Percentiles rank a stretch among this genome's conserved stretches.
Conservation (phyloP, 2,113 vertebrate genomes). For the Cyanoramphus novaezelandiae region DNA sequence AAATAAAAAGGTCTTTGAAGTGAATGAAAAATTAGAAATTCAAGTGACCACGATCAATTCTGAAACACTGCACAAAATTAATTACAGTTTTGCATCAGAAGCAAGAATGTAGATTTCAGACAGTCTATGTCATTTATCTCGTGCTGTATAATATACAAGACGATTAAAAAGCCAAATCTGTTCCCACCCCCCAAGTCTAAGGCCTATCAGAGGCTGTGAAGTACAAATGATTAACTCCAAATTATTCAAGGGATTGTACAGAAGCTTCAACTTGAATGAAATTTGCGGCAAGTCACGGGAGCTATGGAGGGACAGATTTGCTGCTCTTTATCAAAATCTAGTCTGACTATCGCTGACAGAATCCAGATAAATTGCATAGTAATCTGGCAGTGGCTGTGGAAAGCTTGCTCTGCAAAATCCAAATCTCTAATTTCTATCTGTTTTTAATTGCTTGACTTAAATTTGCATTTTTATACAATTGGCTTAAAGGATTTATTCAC, state of each 20-base stretch:
- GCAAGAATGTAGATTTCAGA: slow-evolving; percentile 84
- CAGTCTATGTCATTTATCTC: slow-evolving; percentile 87
- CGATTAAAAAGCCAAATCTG: slow-evolving; percentile 85
- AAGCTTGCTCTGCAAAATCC: slow-evolving; percentile 72
- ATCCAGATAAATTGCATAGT: slow-evolving; percentile 74
- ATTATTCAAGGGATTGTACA: slow-evolving; percentile 85
- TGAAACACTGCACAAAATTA: slow-evolving; percentile 96
- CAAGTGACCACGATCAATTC: slow-evolving; percentile 94
- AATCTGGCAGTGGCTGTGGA: slow-evolving; percentile 65
- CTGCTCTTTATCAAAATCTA: slow-evolving; percentile 83
- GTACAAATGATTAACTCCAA: slow-evolving; percentile 91
- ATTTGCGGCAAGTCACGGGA: slow-evolving; percentile 69
- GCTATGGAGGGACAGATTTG: slow-evolving; percentile 73
- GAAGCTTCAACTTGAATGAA: slow-evolving; percentile 78
- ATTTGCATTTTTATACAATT: slow-evolving; percentile 83
- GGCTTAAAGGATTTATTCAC: slow-evolving; percentile 71
- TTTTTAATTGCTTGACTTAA: slow-evolving; percentile 78
- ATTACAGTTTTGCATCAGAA: slow-evolving; percentile 92
- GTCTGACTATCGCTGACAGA: slow-evolving; percentile 74
- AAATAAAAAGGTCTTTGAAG: slow-evolving; percentile 77
- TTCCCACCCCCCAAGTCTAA: slow-evolving; percentile 82
- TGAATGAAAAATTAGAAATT: slow-evolving; percentile 89
- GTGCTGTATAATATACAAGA: slow-evolving; percentile 79
- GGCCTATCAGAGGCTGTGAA: slow-evolving; percentile 78
- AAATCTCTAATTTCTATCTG: slow-evolving; percentile 76